Percentiles rank a stretch among this genome's conserved stretches.
Evolutionary conservation across 1,140 invertebrate species (phyloP).

Genomic region (Achroia grisella): DNA sequence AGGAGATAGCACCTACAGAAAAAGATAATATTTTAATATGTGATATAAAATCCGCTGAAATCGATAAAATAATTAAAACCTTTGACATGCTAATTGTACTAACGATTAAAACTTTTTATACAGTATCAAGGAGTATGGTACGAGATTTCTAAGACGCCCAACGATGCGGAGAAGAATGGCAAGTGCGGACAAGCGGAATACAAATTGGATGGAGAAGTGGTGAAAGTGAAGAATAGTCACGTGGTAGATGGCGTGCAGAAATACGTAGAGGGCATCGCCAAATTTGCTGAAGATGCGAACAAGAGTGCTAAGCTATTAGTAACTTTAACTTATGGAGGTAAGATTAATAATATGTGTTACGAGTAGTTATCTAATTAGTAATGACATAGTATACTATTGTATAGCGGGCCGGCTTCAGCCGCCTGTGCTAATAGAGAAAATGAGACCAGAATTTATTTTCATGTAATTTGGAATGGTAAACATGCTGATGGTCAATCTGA

Average conservation of each 20-base stretch:
- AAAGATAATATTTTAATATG: too few species aligned
- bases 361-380: too few species aligned
- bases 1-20: too few species aligned
- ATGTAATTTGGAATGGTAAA: too few species aligned
- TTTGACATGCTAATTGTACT: too few species aligned
- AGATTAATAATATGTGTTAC: constrained; percentile 1
- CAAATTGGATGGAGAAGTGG: constrained; percentile 25
- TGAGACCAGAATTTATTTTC: too few species aligned
- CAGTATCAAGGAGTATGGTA: constrained; percentile 53
- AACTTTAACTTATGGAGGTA: constrained; percentile 36
- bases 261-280: constrained; percentile 34
- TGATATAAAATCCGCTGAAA: too few species aligned
- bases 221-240: constrained; percentile 42
- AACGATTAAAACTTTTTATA: constrained; percentile 12
- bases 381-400: too few species aligned
- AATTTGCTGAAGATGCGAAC: constrained; percentile 24
- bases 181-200: constrained; percentile 39
- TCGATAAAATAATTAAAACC: too few species aligned
- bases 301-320: constrained; percentile 31
- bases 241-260: constrained; percentile 27
- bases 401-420: too few species aligned
- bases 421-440: too few species aligned
- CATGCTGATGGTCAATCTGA: too few species aligned
- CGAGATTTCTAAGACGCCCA: constrained; percentile 37
- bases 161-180: constrained; percentile 22